phyloP scores from a whole-genome alignment of 2,797 vertebrate species.

The Chiloscyllium punctatum region DNA sequence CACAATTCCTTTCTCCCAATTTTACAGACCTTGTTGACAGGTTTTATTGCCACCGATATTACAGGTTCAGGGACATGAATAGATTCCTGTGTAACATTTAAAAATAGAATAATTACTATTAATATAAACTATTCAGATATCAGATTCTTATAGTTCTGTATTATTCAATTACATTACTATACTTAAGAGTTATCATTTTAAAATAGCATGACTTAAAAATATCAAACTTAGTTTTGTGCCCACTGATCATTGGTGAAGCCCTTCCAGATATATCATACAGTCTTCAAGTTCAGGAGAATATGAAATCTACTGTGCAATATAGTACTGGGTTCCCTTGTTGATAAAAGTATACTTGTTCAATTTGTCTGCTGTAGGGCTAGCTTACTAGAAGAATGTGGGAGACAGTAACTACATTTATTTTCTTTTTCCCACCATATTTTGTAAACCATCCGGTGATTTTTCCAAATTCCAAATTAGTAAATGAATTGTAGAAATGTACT shows the following conservation, averaged over 20 bases:
- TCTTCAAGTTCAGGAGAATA: not conserved
- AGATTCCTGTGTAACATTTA: conserved; percentile 70
- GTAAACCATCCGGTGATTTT: not conserved
- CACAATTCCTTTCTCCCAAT: not conserved
- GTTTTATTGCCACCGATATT: conserved; percentile 87
- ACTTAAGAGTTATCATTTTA: not conserved
- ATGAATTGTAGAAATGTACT: not conserved
- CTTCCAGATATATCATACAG: not conserved
- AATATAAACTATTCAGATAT: not conserved
- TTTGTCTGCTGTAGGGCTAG: not conserved
- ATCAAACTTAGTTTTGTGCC: not conserved
- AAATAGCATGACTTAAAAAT: not conserved
- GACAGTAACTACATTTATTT: not conserved
- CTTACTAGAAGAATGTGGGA: not conserved
- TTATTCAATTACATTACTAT: not conserved
- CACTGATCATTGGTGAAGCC: not conserved
- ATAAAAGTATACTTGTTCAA: not conserved
- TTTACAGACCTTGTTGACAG: conserved; percentile 76
- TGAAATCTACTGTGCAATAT: not conserved
- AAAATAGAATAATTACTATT: conserved; percentile 12
- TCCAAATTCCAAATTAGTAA: too few relatives aligned
- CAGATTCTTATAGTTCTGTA: not conserved
- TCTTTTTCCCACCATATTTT: not conserved
- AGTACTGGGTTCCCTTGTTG: not conserved
- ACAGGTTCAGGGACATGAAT: conserved; percentile 92